Conservation (phyloP, 2,888 invertebrate genomes). For the Caenorhabditis sp. region DNA sequence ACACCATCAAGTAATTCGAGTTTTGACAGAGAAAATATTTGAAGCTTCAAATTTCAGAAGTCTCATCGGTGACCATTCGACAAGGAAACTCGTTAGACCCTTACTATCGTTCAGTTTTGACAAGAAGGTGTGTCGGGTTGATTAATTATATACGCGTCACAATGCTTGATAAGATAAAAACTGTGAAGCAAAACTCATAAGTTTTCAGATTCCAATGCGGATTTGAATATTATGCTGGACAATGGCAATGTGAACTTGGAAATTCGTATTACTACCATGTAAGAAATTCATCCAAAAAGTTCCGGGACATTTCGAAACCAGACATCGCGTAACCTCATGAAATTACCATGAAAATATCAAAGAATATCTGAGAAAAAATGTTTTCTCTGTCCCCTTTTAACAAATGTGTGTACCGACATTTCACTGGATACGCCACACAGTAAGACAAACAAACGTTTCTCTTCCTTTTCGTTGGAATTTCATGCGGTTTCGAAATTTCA, state of each 20-base stretch:
- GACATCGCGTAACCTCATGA: too few relatives aligned
- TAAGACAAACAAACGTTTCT: too few relatives aligned
- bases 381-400: too few relatives aligned
- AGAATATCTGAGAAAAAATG: too few relatives aligned
- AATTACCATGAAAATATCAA: too few relatives aligned
- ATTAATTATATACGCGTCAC: not conserved
- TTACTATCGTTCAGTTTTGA: conserved; percentile 41
- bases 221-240: conserved; percentile 58
- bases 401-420: too few relatives aligned
- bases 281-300: not conserved
- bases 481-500: too few relatives aligned
- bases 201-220: conserved; percentile 47
- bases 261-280: conserved; percentile 42
- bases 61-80: conserved; percentile 46
- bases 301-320: too few relatives aligned
- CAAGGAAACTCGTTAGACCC: conserved; percentile 31
- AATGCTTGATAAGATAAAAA: not conserved
- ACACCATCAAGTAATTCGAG: conserved; percentile 41
- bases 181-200: not conserved
- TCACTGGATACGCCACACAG: too few relatives aligned
- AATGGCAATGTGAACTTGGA: conserved; percentile 46
- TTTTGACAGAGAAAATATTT: not conserved
- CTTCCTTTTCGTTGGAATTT: too few relatives aligned
- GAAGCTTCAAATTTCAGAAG: conserved; percentile 27
- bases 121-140: conserved; percentile 24